Percentiles rank a stretch among this genome's conserved stretches.
phyloP scores from a whole-genome alignment of 53 echinoderm and acorn worm genomes.

The Astropecten irregularis region DNA sequence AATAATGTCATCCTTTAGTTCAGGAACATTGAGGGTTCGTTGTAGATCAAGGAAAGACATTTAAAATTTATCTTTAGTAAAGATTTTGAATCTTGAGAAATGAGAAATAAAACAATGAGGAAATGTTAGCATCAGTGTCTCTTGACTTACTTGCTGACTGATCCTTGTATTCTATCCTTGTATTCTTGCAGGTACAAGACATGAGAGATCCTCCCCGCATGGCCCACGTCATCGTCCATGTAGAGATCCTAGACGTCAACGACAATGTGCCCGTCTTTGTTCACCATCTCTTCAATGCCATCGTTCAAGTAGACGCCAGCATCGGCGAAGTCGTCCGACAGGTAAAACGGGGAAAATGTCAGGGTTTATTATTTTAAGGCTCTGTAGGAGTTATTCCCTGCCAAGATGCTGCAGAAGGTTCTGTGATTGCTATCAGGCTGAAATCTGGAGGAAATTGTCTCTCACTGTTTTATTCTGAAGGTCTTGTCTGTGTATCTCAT shows the following conservation, averaged over 20 bases:
- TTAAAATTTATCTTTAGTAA: too few species aligned
- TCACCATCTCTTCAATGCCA: slow-evolving; percentile 88
- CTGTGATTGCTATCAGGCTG: too few species aligned
- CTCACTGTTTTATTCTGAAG: too few species aligned
- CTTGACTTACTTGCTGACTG: not conserved
- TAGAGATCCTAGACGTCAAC: slow-evolving; percentile 86
- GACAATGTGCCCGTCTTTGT: slow-evolving; percentile 95
- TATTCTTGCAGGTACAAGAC: slow-evolving; percentile 7
- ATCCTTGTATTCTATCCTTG: not conserved
- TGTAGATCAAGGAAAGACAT: too few species aligned
- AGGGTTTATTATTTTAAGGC: too few species aligned
- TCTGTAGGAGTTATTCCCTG: too few species aligned
- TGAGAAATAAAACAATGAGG: not conserved
- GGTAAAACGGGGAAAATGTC: slow-evolving; percentile 47
- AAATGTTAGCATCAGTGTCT: not conserved
- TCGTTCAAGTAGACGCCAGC: slow-evolving; percentile 94
- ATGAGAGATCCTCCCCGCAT: slow-evolving; percentile 63
- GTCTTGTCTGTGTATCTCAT: too few species aligned
- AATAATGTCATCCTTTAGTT: too few species aligned
- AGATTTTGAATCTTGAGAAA: too few species aligned
- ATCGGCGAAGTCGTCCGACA: slow-evolving; percentile 88
- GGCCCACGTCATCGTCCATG: slow-evolving; percentile 86
- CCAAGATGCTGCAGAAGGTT: too few species aligned
- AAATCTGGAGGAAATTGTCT: too few species aligned
- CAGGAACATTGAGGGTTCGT: too few species aligned